Percentiles rank a stretch among this genome's conserved stretches.
These are phyloP conservation scores for Stenodema calcarata DNA, from an alignment of 2,888 invertebrate genomes.

Conservation along the genomic window DNA sequence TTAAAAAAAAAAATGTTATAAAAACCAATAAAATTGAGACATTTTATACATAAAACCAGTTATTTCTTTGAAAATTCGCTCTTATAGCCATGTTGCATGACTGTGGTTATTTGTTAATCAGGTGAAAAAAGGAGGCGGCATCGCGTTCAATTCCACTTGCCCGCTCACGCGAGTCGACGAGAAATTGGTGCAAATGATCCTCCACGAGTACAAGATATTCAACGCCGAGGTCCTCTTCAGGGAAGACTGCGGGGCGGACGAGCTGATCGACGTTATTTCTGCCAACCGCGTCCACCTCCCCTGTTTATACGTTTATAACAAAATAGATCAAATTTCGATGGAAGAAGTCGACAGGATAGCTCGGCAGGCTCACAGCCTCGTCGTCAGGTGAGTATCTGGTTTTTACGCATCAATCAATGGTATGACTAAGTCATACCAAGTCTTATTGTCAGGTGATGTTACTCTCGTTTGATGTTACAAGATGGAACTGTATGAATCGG, in stretches of 20 bases:
- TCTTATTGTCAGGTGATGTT: too few relatives aligned
- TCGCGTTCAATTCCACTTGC: constrained; percentile 96
- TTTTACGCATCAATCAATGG: constrained; percentile 55
- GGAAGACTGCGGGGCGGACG: constrained; percentile 94
- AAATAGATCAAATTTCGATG: constrained; percentile 99
- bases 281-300: constrained; percentile 95
- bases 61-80: too few relatives aligned
- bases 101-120: too few relatives aligned
- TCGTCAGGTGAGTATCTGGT: constrained; percentile 86
- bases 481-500: too few relatives aligned
- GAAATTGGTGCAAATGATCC: constrained; percentile 95
- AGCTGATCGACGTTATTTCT: constrained; percentile 96
- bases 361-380: constrained; percentile 83
- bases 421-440: too few relatives aligned
- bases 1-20: too few relatives aligned
- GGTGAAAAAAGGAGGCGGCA: constrained; percentile 93
- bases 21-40: too few relatives aligned
- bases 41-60: too few relatives aligned
- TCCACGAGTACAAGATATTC: constrained; percentile 98
- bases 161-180: constrained; percentile 92
- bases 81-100: too few relatives aligned
- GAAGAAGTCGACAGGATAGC: constrained; percentile 97
- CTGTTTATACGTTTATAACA: constrained; percentile 98
- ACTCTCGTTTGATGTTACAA: too few relatives aligned
- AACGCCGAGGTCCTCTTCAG: constrained; percentile 93